Conservation (phyloP, 2,888 invertebrate species). For the Drosophila maculinotata region DNA sequence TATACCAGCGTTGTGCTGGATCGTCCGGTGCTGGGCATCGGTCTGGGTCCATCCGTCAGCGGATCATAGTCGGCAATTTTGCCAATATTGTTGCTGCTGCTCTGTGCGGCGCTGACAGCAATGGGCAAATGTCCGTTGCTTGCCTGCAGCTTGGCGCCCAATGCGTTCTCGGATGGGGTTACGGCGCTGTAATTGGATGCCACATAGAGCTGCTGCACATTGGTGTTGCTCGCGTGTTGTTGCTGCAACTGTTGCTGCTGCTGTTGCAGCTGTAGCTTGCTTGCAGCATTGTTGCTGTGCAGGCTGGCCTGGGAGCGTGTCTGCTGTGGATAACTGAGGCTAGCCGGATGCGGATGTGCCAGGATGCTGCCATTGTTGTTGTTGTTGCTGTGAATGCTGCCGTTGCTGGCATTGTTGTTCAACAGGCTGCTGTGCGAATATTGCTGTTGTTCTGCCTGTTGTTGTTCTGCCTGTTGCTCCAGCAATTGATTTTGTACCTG, state of each 20-base stretch:
- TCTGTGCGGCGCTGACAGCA: conserved; percentile 30
- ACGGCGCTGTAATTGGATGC: conserved; percentile 71
- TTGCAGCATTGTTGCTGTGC: conserved; percentile 55
- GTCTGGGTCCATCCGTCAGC: conserved; percentile 89
- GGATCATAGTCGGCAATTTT: conserved; percentile 94
- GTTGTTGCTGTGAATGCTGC: conserved; percentile 51
- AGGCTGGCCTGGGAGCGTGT: conserved; percentile 41
- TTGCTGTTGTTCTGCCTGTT: conserved; percentile 51
- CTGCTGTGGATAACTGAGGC: conserved; percentile 39
- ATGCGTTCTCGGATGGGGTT: conserved; percentile 69
- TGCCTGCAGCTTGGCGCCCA: conserved; percentile 51
- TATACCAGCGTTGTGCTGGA: conserved; percentile 94
- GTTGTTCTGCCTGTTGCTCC: conserved; percentile 43
- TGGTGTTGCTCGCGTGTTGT: conserved; percentile 47
- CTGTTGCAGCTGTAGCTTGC: conserved; percentile 62
- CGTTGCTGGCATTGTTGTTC: conserved; percentile 60
- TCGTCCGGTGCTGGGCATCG: conserved; percentile 90
- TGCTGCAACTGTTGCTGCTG: conserved; percentile 57
- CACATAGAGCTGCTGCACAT: conserved; percentile 75
- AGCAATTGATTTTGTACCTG: too few relatives aligned
- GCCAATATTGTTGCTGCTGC: conserved; percentile 86
- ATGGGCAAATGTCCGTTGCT: conserved; percentile 65
- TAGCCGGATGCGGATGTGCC: conserved; percentile 54
- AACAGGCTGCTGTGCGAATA: conserved; percentile 48
- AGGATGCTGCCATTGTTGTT: conserved; percentile 45